phyloP scores from a whole-genome alignment of 2,113 vertebrate genomes.

The Collichthys lucidus region DNA sequence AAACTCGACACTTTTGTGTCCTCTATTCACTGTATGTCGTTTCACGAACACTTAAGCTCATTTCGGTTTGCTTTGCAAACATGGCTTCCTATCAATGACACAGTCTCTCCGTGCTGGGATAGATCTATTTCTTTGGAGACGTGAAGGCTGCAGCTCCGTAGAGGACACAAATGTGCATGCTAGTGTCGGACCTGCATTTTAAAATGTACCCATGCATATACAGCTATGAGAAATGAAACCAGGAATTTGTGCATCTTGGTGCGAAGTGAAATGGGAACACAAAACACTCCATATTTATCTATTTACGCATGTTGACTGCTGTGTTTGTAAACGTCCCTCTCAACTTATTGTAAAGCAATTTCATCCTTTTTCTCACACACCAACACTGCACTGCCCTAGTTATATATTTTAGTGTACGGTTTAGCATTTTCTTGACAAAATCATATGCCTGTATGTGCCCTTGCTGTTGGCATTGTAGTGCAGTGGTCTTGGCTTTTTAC shows the following conservation, averaged over 20 bases:
- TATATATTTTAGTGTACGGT: conserved; percentile 18
- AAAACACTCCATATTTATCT: neutral
- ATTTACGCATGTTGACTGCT: conserved; percentile 7
- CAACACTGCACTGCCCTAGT: neutral
- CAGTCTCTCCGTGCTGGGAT: neutral
- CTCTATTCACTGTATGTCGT: conserved; percentile 28
- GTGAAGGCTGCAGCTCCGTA: neutral
- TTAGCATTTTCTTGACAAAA: conserved; percentile 17
- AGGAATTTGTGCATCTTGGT: neutral
- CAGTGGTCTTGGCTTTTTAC: conserved; percentile 24
- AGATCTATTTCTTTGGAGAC: neutral
- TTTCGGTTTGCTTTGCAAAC: conserved; percentile 5
- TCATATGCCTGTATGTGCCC: conserved; percentile 7
- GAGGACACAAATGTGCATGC: neutral
- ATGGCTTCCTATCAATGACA: neutral
- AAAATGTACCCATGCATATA: conserved; percentile 15
- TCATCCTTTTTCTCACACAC: conserved; percentile 29
- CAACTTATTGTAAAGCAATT: neutral
- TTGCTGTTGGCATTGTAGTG: conserved; percentile 27
- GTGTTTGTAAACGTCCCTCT: neutral
- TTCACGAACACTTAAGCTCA: conserved; percentile 38
- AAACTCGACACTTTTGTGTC: conserved; percentile 46
- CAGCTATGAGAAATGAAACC: neutral
- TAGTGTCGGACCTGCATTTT: neutral
- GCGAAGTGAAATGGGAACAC: neutral